Evolutionary conservation across 2,113 vertebrate species (phyloP).

Genomic region (Oreochromis tanganicae): DNA sequence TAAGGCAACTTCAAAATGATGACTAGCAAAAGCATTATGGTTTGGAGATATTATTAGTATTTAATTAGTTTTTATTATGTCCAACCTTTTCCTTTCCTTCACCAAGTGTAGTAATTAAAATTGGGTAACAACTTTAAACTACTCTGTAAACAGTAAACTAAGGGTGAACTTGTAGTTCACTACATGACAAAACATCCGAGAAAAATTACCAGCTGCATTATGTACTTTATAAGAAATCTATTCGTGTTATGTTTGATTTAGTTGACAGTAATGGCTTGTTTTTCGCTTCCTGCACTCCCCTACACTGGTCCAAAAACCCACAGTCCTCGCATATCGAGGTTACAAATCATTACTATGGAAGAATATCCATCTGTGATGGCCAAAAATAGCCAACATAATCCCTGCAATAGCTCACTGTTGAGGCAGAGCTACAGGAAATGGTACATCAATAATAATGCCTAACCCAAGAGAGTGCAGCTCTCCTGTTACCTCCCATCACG

Average conservation of each 20-base stretch:
- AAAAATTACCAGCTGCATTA: not conserved
- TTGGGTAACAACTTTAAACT: not conserved
- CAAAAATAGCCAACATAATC: constrained; percentile 60
- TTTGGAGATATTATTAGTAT: not conserved
- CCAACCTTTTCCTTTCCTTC: not conserved
- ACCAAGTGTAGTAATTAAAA: not conserved
- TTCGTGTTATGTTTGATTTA: not conserved
- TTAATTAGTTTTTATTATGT: not conserved
- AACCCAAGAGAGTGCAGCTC: not conserved
- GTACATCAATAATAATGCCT: constrained; percentile 21
- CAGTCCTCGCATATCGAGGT: not conserved
- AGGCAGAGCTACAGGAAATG: constrained; percentile 26
- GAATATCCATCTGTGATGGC: constrained; percentile 29
- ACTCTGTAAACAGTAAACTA: not conserved
- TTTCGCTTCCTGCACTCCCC: not conserved
- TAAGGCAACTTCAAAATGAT: not conserved
- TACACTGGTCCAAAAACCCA: not conserved
- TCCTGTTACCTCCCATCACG: not conserved
- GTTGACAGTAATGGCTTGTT: not conserved
- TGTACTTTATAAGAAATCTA: not conserved
- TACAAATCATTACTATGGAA: constrained; percentile 23
- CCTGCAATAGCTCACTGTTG: constrained; percentile 11
- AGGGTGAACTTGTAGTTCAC: not conserved
- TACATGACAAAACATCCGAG: not conserved
- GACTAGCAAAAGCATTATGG: not conserved